Evolutionary conservation across 2,888 invertebrate genomes (phyloP), one percentile per base, ranked within the genome.

Genomic region (Belgica antarctica): DNA sequence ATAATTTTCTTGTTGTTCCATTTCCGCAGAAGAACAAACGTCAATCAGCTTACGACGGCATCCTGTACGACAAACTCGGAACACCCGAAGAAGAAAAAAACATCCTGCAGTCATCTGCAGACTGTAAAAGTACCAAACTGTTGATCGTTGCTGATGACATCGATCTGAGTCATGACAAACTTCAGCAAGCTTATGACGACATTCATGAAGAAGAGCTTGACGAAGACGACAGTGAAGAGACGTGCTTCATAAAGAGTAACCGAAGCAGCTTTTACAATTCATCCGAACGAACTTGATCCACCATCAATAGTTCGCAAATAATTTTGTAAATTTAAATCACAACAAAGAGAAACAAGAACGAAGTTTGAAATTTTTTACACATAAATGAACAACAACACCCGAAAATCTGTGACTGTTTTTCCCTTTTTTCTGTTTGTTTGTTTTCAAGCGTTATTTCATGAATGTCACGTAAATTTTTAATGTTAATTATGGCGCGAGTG

Each of bases 281-380:
- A 57, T 68, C 68, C 15, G 68, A 68, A 57, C 68, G 68, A 22
- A 68, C 68, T 57, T 68, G 68, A 68, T 68, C 68, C 27, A 68
- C 24, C 68, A 68, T 59, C 25, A 59, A 59, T n/a, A n/a, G n/a
- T 25, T 25, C 24, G 15, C 59, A 24, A 59, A 59, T 59, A 27
- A 59, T n/a, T 5, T 5, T 59, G 59, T 59, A 59, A 59, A 59
- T 59, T 59, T 25, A 25, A 24, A 24, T 22, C 46, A 22, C 19
- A 52, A 52, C 25, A 59, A 59, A 5, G 4, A 52, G 52, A 17
- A 4, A 3, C 3, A 17, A 59, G 5, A 12, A 46, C 46, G 17
- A 52, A 52, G 10, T 41, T 15, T 41, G n/a, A 41, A 52, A 19
- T 59, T 59, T 59, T 59, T 59, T 59, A 59, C 59, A n/a, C n/a